phyloP scores from a whole-genome alignment of 2,888 invertebrate species.

The Caenorhabditis doughertyi region DNA sequence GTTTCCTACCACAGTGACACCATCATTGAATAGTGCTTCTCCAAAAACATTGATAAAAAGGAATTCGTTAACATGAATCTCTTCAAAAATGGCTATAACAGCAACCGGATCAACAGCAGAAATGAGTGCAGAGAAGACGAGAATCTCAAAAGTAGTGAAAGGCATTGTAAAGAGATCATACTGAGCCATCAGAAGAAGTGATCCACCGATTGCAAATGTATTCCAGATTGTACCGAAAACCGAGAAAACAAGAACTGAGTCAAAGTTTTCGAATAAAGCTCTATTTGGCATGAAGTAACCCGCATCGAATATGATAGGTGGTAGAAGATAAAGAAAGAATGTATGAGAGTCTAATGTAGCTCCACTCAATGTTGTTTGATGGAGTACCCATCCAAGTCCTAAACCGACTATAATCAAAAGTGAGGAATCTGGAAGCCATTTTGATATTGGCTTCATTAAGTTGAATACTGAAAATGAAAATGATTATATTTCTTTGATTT shows the following conservation, averaged over 20 bases:
- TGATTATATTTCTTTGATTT: neutral
- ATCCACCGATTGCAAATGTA: slow-evolving; percentile 86
- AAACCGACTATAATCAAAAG: slow-evolving; percentile 96
- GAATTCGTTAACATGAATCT: slow-evolving; percentile 93
- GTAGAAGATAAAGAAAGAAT: slow-evolving; percentile 97
- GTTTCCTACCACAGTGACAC: slow-evolving; percentile 87
- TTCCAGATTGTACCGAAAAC: slow-evolving; percentile 95
- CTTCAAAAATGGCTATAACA: slow-evolving; percentile 68
- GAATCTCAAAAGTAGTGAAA: slow-evolving; percentile 48
- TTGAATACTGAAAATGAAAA: slow-evolving; percentile 69
- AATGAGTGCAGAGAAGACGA: slow-evolving; percentile 66
- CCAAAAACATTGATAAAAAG: slow-evolving; percentile 98
- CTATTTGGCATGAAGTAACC: slow-evolving; percentile 98
- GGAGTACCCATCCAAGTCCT: slow-evolving; percentile 74
- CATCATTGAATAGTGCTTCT: slow-evolving; percentile 96
- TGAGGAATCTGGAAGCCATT: slow-evolving; percentile 94
- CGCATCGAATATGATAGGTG: slow-evolving; percentile 98
- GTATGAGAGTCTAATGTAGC: slow-evolving; percentile 86
- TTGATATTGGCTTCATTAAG: slow-evolving; percentile 65
- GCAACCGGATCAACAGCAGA: slow-evolving; percentile 71
- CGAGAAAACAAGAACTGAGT: slow-evolving; percentile 94
- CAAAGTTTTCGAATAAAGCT: slow-evolving; percentile 96
- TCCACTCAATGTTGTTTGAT: slow-evolving; percentile 51
- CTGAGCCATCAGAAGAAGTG: slow-evolving; percentile 26
- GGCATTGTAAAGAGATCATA: slow-evolving; percentile 35